Percentiles rank a stretch among this genome's conserved stretches.
Conservation (phyloP, 2,888 invertebrate species). For the Clanis bilineata region DNA sequence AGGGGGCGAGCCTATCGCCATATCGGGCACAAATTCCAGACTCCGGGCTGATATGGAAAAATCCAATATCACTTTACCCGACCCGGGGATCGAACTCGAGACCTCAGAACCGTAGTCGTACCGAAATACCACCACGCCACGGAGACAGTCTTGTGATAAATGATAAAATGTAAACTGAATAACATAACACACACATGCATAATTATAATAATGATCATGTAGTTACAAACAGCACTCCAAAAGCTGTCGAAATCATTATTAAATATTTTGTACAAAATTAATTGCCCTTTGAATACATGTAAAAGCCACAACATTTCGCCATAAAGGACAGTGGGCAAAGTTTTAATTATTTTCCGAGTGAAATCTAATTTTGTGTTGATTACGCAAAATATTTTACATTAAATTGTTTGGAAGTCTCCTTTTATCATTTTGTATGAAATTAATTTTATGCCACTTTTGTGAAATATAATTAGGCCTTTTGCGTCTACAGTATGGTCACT, state of each 20-base stretch:
- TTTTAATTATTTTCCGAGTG: constrained; percentile 3
- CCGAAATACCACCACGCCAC: too few species aligned
- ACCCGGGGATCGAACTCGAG: too few species aligned
- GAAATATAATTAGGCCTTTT: neutral
- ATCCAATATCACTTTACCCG: too few species aligned
- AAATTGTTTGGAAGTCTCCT: constrained; percentile 6
- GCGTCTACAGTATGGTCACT: neutral
- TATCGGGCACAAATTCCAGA: too few species aligned
- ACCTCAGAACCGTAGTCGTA: too few species aligned
- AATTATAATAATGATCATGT: too few species aligned
- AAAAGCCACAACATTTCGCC: constrained; percentile 23
- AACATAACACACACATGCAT: too few species aligned
- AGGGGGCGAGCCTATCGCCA: too few species aligned
- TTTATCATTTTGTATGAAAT: neutral
- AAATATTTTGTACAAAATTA: constrained; percentile 43
- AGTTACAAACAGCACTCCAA: neutral
- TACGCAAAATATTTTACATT: constrained; percentile 5
- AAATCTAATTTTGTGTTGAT: constrained; percentile 8
- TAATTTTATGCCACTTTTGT: constrained; percentile 1
- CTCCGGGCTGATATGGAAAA: too few species aligned
- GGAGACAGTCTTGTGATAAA: too few species aligned
- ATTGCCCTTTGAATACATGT: constrained; percentile 25
- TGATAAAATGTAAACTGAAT: too few species aligned
- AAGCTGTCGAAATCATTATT: constrained; percentile 19
- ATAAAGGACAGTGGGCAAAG: constrained; percentile 12